Base-by-base conservation (phyloP, 1,140 invertebrate genomes). In the Goniozus legneri region DNA sequence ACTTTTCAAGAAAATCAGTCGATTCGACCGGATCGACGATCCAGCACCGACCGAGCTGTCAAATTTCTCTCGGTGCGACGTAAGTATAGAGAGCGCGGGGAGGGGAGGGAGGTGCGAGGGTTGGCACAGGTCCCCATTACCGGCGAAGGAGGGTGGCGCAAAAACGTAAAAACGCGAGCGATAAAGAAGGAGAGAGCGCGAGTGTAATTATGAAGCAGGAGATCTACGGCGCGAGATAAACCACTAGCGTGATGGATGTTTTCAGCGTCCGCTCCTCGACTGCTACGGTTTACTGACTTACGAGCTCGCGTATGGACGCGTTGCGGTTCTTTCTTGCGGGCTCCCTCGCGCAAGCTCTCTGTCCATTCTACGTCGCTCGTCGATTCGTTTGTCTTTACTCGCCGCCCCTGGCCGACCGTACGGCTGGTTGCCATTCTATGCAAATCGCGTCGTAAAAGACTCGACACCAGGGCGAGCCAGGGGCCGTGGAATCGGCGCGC, bases 131-230 rank as follows among this genome's bases (percentile, higher is more conserved):
- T n/a, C n/a, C n/a, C n/a, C n/a, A n/a, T n/a, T n/a, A n/a, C n/a
- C n/a, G n/a, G n/a, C n/a, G n/a, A n/a, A n/a, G n/a, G n/a, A n/a
- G n/a, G n/a, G n/a, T n/a, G n/a, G n/a, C n/a, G n/a, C n/a, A n/a
- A n/a, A n/a, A n/a, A n/a, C n/a, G n/a, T n/a, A n/a, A n/a, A n/a
- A n/a, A n/a, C n/a, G n/a, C n/a, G n/a, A n/a, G n/a, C n/a, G 24
- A 10, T 27, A 6, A 10, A 27, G 24, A 27, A 10, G 24, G 24
- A 10, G 10, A 27, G 58, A 35, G 63, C 58, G 67, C 69, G 67
- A 69, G 67, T 73, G 69, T 75, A 75, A 75, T 75, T 75, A 75
- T 71, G 68, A 72, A 67, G 67, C 67, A n/a, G 56, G 66, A 72
- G 74, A 76, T 76, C 65, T 56, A 65, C 68, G 60, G 63, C 53